Evolutionary conservation across 2,113 vertebrate genomes (phyloP).

Genomic region (Antechinus flavipes): DNA sequence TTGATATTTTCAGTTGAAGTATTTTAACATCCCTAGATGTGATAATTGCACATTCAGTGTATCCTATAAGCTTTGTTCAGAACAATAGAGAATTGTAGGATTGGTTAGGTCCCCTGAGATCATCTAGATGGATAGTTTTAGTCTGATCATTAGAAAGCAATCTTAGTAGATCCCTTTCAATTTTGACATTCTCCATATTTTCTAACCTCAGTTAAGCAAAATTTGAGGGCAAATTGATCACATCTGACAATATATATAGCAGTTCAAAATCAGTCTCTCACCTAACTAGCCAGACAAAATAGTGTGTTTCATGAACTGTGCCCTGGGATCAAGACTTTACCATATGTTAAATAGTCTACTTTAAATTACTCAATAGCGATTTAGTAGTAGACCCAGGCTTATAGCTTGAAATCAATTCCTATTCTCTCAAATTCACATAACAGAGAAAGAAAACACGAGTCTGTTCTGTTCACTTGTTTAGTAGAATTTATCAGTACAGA

Average conservation of each 20-base stretch:
- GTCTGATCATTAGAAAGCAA: background rate
- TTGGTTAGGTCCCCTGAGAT: background rate
- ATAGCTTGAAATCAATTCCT: background rate
- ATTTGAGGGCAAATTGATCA: background rate
- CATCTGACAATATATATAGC: background rate
- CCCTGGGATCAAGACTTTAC: background rate
- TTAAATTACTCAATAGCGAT: background rate
- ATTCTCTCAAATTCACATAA: conserved; percentile 19
- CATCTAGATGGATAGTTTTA: background rate
- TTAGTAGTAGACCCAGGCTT: background rate
- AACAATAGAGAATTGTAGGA: background rate
- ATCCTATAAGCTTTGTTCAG: conserved; percentile 6
- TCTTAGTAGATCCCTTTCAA: background rate
- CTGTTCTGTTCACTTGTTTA: conserved; percentile 21
- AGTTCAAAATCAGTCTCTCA: background rate
- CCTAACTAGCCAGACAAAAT: background rate
- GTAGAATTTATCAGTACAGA: background rate
- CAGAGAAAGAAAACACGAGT: conserved; percentile 34
- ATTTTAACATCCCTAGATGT: background rate
- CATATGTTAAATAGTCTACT: background rate
- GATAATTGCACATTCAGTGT: background rate
- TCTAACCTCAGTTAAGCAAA: background rate
- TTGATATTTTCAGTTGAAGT: background rate
- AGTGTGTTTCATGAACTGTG: background rate
- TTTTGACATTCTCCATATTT: background rate